These are phyloP conservation scores for Cossypha polioptera DNA, from an alignment of 2,797 vertebrate genomes.

Conservation along the genomic window DNA sequence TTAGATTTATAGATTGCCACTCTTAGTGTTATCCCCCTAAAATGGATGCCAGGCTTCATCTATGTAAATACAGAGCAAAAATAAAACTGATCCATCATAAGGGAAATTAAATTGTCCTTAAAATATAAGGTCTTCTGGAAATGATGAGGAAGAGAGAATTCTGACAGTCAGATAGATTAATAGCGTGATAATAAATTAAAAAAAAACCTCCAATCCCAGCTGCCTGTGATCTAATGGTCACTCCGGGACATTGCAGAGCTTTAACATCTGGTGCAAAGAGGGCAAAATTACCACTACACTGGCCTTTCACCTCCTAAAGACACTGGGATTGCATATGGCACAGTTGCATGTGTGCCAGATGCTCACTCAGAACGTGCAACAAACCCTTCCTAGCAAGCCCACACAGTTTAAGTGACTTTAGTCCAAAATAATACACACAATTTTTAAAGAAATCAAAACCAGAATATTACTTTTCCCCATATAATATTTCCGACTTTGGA, in stretches of 20 bases:
- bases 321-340: conserved; percentile 14
- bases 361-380: neutral
- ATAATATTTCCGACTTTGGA: neutral
- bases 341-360: neutral
- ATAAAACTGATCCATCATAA: neutral
- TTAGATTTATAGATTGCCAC: neutral
- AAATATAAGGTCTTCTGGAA: conserved; percentile 16
- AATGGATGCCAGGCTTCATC: neutral
- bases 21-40: neutral
- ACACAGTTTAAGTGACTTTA: neutral
- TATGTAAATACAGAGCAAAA: neutral
- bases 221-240: conserved; percentile 56
- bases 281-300: conserved; percentile 62
- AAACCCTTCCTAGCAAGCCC: neutral
- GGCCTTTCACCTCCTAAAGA: conserved; percentile 63
- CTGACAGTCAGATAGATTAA: conserved; percentile 52
- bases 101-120: neutral
- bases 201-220: conserved; percentile 51
- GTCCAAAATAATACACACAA: neutral
- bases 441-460: neutral
- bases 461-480: neutral
- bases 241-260: conserved; percentile 43
- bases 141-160: conserved; percentile 14
- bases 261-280: conserved; percentile 66
- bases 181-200: conserved; percentile 64